Percentiles rank a stretch among this genome's conserved stretches.
These are phyloP conservation scores for Nineta flava DNA, from an alignment of 2,888 invertebrate genomes.

Conservation along the genomic window DNA sequence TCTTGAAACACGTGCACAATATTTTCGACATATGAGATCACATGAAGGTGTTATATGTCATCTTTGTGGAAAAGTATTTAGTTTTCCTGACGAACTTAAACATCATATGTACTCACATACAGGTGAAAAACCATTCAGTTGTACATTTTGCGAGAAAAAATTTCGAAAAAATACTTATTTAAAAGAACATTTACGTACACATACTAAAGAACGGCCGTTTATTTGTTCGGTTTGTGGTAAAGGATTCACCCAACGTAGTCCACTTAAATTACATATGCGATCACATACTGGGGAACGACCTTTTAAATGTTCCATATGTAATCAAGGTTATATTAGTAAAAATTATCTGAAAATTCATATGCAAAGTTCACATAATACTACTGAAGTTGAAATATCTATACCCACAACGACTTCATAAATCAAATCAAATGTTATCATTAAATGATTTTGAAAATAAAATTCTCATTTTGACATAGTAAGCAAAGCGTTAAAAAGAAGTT, in stretches of 20 bases:
- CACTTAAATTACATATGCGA: constrained; percentile 28
- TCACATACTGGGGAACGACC: no score
- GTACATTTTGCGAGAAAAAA: constrained; percentile 30
- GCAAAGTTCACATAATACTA: no score
- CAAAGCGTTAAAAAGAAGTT: no score
- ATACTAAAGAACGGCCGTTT: constrained; percentile 18
- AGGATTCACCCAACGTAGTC: constrained; percentile 29
- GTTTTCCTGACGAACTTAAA: constrained; percentile 29
- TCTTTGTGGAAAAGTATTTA: constrained; percentile 33
- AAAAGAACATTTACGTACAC: constrained; percentile 23
- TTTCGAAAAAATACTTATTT: constrained; percentile 30
- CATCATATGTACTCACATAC: constrained; percentile 30
- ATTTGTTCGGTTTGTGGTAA: constrained; percentile 26
- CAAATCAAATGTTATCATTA: no score
- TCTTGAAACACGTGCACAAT: constrained; percentile 13
- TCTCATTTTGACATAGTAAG: no score
- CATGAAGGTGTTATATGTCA: constrained; percentile 28
- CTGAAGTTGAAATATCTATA: no score
- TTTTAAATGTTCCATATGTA: no score
- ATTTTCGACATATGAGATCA: constrained; percentile 14
- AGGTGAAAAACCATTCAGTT: constrained; percentile 30
- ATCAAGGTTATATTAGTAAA: no score
- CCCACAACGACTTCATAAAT: no score
- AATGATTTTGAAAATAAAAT: no score
- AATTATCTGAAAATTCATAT: no score